A percentile compares a stretch with the other conserved stretches of the same genome.
Evolutionary conservation across 2,113 vertebrate genomes (phyloP).

Genomic region (Euleptes europaea): DNA sequence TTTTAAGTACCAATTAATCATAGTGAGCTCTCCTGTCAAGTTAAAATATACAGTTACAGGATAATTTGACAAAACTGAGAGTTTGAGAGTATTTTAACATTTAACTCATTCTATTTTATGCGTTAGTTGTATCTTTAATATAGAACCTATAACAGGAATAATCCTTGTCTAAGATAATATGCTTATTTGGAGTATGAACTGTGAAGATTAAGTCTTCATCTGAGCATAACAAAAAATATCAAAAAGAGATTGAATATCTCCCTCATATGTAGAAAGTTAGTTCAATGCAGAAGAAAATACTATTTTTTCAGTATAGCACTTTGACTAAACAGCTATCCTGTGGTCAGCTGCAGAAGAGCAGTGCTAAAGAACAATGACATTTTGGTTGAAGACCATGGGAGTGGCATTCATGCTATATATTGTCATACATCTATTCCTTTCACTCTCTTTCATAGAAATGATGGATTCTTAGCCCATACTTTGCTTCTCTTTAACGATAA

Average conservation of each 20-base stretch:
- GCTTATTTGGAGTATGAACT: neutral
- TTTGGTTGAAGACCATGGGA: neutral
- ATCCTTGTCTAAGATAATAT: neutral
- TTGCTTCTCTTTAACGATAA: neutral
- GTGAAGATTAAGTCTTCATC: neutral
- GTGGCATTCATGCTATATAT: neutral
- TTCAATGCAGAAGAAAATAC: neutral
- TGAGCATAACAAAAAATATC: neutral
- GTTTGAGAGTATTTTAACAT: neutral
- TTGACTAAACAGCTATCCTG: neutral
- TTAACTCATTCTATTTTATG: neutral
- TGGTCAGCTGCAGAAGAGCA: neutral
- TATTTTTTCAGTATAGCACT: neutral
- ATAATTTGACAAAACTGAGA: neutral
- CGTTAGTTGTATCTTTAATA: neutral
- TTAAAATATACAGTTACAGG: neutral
- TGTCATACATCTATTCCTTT: neutral
- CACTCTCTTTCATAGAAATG: neutral
- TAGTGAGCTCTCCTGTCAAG: neutral
- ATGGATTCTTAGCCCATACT: neutral
- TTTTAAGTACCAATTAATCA: neutral
- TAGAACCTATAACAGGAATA: neutral
- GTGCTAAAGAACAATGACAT: neutral
- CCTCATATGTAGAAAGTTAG: neutral
- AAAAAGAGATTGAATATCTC: neutral